phyloP scores from a whole-genome alignment of 2,797 vertebrate species.

The Gallinago nigripennis region DNA sequence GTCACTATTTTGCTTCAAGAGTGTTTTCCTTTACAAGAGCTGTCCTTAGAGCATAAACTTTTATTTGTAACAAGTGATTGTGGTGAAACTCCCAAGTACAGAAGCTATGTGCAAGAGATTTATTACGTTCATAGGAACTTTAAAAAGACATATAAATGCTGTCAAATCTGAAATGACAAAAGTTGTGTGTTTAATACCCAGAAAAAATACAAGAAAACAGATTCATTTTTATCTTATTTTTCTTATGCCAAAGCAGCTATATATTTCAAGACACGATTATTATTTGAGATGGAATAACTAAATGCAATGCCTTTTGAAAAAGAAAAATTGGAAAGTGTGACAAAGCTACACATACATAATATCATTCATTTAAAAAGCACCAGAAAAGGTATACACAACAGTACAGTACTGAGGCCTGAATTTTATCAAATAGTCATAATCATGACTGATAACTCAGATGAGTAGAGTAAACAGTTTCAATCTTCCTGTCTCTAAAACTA shows the following conservation, averaged over 20 bases:
- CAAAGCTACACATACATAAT: background rate
- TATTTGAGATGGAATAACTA: background rate
- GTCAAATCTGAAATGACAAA: background rate
- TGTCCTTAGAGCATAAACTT: background rate
- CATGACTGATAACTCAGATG: background rate
- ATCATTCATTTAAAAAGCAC: background rate
- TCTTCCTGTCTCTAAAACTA: background rate
- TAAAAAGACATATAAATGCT: background rate
- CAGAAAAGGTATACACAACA: background rate
- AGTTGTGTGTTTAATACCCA: background rate
- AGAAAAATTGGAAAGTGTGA: background rate
- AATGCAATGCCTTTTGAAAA: background rate
- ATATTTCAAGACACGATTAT: background rate
- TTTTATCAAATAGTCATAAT: background rate
- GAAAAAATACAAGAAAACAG: background rate
- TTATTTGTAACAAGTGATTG: background rate
- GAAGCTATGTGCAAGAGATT: background rate
- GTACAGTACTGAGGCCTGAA: background rate
- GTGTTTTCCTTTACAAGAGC: background rate
- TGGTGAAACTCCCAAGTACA: background rate
- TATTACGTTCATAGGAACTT: background rate
- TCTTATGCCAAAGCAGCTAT: background rate
- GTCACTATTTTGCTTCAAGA: background rate
- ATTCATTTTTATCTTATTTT: background rate
- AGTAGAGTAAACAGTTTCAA: background rate